Evolutionary conservation across 2,888 invertebrate species (phyloP), one percentile per base, ranked within the genome.

Genomic region (Torymus tubicola): DNA sequence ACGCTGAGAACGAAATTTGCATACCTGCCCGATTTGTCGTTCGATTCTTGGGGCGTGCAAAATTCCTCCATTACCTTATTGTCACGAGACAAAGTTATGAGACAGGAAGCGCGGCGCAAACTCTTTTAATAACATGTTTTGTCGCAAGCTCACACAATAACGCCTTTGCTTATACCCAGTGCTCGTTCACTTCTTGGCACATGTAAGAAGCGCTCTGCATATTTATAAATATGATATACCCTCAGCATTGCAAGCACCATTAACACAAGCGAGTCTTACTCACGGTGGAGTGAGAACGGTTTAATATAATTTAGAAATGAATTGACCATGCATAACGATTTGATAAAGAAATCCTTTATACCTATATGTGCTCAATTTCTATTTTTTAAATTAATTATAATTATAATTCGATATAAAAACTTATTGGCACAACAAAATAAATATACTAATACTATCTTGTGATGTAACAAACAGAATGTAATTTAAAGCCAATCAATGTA

Each of bases 111-210:
- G 24, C 42, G 42, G 42, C 42, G 8, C 42, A 8, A 42, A 57
- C 18, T 68, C 68, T 69, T 76, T 76, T 68, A 68, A 76, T 69
- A 76, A 76, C 60, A 14, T n/a, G 61, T 50, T 57, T 64, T 70
- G 70, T 60, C 42, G 69, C 55, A 57, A 63, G 61, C 18, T 16
- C 18, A 53, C 21, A 61, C 69, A 69, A 76, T 74, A 65, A 68
- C 14, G 52, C 61, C 61, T 5, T 8, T 8, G 42, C 8, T 8
- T 2, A 4, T 4, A 31, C 31, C 31, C 2, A 31, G 31, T 8
- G 42, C 42, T 42, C 42, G 42, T 42, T 42, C 55, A 31, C 21
- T 64, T 70, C 70, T 77, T 77, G 77, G 77, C 77, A 70, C 64
- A 61, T n/a, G n/a, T 69, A 11, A 16, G n/a, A 5, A 57, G 64